Evolutionary conservation across 2,113 vertebrate genomes (phyloP), one percentile per base, ranked within the genome.

Genomic region (Brachypodius melanocephalos): DNA sequence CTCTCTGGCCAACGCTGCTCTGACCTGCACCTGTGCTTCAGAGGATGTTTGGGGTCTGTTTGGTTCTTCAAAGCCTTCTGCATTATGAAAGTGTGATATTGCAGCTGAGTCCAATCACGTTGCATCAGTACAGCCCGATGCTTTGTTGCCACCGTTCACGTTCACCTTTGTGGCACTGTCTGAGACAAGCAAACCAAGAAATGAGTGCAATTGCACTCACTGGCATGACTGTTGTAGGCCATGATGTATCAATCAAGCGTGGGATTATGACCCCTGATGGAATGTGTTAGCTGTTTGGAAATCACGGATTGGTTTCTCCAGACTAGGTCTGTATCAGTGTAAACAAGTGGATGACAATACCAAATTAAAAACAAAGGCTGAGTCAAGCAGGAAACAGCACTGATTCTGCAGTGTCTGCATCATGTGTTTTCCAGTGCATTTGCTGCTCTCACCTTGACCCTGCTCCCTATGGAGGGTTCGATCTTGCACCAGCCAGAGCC

Each of bases 381-480:
- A 95, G 57, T 94, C 95, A 97, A 69, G 59, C 31, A 95, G 93
- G 89, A 90, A 94, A 59, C 59, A 54, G 38, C 46, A 54, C 38
- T 82, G 74, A 79, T 87, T 87, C 75, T 94, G 46, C 34, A 82
- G 32, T 16, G 3, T 51, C 67, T 80, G 10, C 43, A 48, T 19
- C 52, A 40, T 51, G 12, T 52, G 51, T 91, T 63, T 79, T 74
- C 66, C 46, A 81, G 49, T 21, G 13, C 17, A 32, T 67, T 90
- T 66, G 24, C 32, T 86, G 66, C 48, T 28, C 36, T 89, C 40
- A 52, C 17, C 26, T 84, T 59, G 79, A 67, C 54, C 20, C 17
- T 0, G 2, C 5, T 65, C n/a, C 31, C 40, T n/a, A 24, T 2
- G 29, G 43, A 59, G 24, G n/a, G 38, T 12, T 77, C 85, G 79